Percentiles rank a stretch among this genome's conserved stretches.
Evolutionary conservation across 2,797 vertebrate species (phyloP).

Genomic region (Tenualosa thibaudeaui): DNA sequence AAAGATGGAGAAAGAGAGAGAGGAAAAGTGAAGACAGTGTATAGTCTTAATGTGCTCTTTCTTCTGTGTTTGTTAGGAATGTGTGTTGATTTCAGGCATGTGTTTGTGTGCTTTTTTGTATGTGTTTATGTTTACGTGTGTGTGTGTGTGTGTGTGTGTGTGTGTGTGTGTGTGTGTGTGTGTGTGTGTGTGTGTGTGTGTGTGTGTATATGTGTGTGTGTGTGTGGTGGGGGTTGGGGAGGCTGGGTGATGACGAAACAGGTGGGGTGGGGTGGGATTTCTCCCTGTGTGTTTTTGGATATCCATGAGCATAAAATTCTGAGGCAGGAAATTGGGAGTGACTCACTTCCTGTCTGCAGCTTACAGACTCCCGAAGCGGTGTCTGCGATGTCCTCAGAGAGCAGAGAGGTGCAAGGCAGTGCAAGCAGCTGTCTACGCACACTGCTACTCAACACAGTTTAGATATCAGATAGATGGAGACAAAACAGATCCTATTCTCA

Average conservation of each 20-base stretch:
- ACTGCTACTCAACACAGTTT: background rate
- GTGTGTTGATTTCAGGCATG: background rate
- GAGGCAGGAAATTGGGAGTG: background rate
- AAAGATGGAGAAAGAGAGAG: too few relatives aligned
- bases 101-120: background rate
- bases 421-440: background rate
- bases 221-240: too few relatives aligned
- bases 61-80: too few relatives aligned
- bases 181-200: too few relatives aligned
- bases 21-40: too few relatives aligned
- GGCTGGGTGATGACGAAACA: too few relatives aligned
- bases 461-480: background rate
- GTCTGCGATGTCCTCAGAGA: constrained; percentile 3
- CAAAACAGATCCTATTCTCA: background rate
- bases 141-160: background rate
- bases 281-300: background rate
- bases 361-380: background rate
- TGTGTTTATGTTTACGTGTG: too few relatives aligned
- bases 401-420: background rate
- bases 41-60: too few relatives aligned
- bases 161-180: background rate
- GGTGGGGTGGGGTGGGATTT: too few relatives aligned
- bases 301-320: background rate
- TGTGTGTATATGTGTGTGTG: background rate
- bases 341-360: background rate